A percentile compares a stretch with the other conserved stretches of the same genome.
phyloP scores from a whole-genome alignment of 2,888 invertebrate genomes.

The Drosophila trichaetosa region DNA sequence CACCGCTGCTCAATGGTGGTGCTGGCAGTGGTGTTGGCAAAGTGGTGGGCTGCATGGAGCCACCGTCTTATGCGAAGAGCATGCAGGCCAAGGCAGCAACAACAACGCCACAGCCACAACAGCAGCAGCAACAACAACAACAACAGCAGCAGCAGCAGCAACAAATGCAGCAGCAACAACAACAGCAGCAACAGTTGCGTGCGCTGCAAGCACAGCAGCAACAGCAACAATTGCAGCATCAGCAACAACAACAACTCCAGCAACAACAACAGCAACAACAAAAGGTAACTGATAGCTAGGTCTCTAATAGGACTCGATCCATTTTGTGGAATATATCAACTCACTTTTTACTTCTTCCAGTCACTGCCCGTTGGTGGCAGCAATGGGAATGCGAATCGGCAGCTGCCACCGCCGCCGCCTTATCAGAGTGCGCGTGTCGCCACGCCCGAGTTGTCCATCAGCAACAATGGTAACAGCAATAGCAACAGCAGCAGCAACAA shows the following conservation, averaged over 20 bases:
- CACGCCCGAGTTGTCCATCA: slow-evolving; percentile 54
- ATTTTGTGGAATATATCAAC: not conserved
- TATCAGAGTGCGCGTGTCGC: slow-evolving; percentile 85
- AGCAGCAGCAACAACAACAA: slow-evolving; percentile 74
- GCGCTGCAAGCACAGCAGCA: slow-evolving; percentile 62
- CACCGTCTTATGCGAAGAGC: slow-evolving; percentile 96
- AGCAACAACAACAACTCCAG: slow-evolving; percentile 36
- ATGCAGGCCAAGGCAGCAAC: slow-evolving; percentile 89
- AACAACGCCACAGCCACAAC: slow-evolving; percentile 82
- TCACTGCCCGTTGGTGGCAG: slow-evolving; percentile 48
- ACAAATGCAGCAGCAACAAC: slow-evolving; percentile 60
- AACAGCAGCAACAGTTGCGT: slow-evolving; percentile 60
- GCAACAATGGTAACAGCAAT: slow-evolving; percentile 56
- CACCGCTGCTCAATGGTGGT: slow-evolving; percentile 85
- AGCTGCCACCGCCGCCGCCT: slow-evolving; percentile 89
- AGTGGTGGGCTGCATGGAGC: slow-evolving; percentile 91
- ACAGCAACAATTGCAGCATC: slow-evolving; percentile 39
- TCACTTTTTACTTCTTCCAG: slow-evolving; percentile 10
- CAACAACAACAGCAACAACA: slow-evolving; percentile 37
- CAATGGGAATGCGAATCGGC: slow-evolving; percentile 84
- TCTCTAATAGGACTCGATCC: too few relatives aligned
- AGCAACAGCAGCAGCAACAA: slow-evolving; percentile 56
- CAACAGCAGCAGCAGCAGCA: slow-evolving; percentile 70
- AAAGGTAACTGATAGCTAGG: slow-evolving; percentile 30
- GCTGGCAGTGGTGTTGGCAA: slow-evolving; percentile 86